phyloP scores from a whole-genome alignment of 2,113 vertebrate genomes.

The Misgurnus anguillicaudatus region DNA sequence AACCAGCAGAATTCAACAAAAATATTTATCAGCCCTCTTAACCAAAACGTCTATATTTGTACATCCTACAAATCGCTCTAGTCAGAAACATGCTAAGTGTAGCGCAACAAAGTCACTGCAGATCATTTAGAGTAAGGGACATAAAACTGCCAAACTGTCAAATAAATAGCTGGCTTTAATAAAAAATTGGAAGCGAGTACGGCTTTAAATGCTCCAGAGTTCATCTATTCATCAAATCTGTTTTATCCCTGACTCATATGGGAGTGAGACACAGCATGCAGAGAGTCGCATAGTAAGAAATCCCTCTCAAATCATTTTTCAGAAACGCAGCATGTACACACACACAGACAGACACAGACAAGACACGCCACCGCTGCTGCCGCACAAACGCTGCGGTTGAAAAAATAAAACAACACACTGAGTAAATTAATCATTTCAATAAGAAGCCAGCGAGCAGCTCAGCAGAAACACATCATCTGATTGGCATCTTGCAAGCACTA shows the following conservation, averaged over 20 bases:
- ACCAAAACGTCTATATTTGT: background rate
- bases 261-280: conserved; percentile 26
- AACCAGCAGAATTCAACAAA: background rate
- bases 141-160: conserved; percentile 28
- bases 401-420: conserved; percentile 36
- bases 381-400: background rate
- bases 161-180: conserved; percentile 37
- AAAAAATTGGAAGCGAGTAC: conserved; percentile 35
- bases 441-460: conserved; percentile 42
- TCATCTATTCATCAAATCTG: conserved; percentile 46
- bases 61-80: background rate
- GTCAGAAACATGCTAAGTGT: conserved; percentile 28
- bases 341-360: background rate
- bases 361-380: background rate
- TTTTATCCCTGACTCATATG: conserved; percentile 19
- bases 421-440: conserved; percentile 54
- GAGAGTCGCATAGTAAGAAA: conserved; percentile 34
- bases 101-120: background rate
- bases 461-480: conserved; percentile 41
- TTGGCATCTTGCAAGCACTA: background rate
- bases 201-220: conserved; percentile 28
- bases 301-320: conserved; percentile 37
- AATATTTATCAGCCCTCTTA: background rate
- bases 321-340: background rate
- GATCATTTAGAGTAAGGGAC: conserved; percentile 11